Evolutionary conservation across 2,113 vertebrate genomes (phyloP), one percentile per base, ranked within the genome.

Genomic region (Catagonus wagneri): DNA sequence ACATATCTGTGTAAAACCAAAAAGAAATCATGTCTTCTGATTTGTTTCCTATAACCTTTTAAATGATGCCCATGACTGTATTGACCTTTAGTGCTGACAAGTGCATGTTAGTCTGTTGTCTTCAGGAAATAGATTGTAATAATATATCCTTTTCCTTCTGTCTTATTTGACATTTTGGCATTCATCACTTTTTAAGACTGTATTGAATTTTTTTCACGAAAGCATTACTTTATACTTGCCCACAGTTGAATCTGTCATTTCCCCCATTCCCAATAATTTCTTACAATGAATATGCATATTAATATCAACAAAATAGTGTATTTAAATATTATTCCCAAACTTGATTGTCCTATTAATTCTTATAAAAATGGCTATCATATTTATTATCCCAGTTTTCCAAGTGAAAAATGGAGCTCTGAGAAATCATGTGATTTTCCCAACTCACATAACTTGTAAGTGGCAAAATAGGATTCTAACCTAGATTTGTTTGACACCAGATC

Each of bases 21-120:
- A 96, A 89, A 65, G n/a, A 94, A 93, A 83, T 97, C 86, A 69
- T 96, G 79, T 94, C 96, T 96, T 92, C 86, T 93, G 44, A 93
- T 96, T 97, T 97, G 79, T 97, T 98, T 95, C 74, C 89, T 95
- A 96, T 96, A 97, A 96, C 89, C 93, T 97, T 97, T 96, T 91
- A 86, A 93, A 93, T 32, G 78, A 91, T 80, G 79, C 56, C 76
- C 32, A 36, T 19, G 7, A 61, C 91, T 92, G 78, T 89, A 29
- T 4, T 93, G 93, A 95, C 96, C 97, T 98, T 96, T 93, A 71
- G 27, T 96, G 75, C 60, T 97, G 97, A 95, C 90, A 97, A 87
- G 80, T 60, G 29, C 11, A 39, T 44, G 52, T 6, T 92, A 66
- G 69, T 66, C 89, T 63, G 29, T 61, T 79, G 87, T 97, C 83